A percentile compares a stretch with the other conserved stretches of the same genome.
phyloP scores from a whole-genome alignment of 1,140 invertebrate genomes.

The Globodera ellingtonae region DNA sequence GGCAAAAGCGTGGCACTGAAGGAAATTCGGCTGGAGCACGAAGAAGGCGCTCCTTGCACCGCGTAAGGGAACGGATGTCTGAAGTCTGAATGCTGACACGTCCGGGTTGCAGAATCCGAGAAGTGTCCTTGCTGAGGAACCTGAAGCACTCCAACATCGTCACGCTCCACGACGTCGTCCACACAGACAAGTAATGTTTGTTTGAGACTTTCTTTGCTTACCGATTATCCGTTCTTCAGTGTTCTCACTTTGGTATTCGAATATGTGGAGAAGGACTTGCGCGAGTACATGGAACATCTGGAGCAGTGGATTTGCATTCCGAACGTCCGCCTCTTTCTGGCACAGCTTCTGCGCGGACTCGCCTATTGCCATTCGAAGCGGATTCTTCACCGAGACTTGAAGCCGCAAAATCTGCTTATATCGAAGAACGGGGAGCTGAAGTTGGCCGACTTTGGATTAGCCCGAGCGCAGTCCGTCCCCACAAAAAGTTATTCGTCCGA shows the following conservation, averaged over 20 bases:
- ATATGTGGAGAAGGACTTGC: constrained; percentile 70
- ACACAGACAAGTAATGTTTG: constrained; percentile 70
- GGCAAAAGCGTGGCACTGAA: constrained; percentile 75
- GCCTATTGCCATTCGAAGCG: constrained; percentile 74
- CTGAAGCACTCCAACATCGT: constrained; percentile 72
- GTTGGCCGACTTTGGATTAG: constrained; percentile 77
- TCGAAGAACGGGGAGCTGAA: constrained; percentile 75
- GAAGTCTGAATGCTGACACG: not conserved
- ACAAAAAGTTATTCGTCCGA: constrained; percentile 79
- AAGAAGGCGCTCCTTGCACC: constrained; percentile 77
- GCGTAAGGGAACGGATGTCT: constrained; percentile 63
- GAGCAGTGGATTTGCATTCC: constrained; percentile 53
- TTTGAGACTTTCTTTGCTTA: not conserved
- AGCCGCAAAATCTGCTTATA: constrained; percentile 76
- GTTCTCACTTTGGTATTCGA: constrained; percentile 71
- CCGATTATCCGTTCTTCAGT: constrained; percentile 57
- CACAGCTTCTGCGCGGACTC: constrained; percentile 74
- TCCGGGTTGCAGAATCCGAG: constrained; percentile 68
- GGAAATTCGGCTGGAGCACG: constrained; percentile 76
- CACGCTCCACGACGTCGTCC: constrained; percentile 77
- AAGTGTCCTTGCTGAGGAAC: constrained; percentile 71
- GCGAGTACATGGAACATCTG: constrained; percentile 77
- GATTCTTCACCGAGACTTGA: constrained; percentile 75
- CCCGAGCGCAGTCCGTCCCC: constrained; percentile 78
- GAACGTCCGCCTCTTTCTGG: constrained; percentile 71